Base-by-base conservation (phyloP, 30 jellyfish, hydroid and myxozoan genomes). In the Hydra vulgaris region DNA sequence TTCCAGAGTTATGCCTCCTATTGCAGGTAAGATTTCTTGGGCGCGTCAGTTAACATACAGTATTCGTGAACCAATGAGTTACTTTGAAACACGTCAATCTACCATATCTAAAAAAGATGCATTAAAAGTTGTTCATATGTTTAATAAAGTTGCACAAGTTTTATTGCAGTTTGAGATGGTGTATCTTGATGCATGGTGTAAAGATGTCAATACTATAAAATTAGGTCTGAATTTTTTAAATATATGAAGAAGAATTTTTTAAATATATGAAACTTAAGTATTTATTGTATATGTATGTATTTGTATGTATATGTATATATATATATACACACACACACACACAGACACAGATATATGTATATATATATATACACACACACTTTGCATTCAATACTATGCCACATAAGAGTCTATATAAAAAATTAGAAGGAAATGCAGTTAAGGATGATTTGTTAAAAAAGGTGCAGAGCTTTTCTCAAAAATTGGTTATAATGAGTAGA, bases 1-100 rank as follows among this genome's bases (percentile, higher is more conserved):
- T 7, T 95, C 95, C 0, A 84, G 98, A 8, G 96, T 83, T 81
- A 66, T 91, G 70, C 98, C 98, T 0, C 98, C 98, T 1, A 80
- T 91, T 74, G 86, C 98, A 74, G 98, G 98, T 0, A 91, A 91
- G 77, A 83, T 91, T n/a, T 84, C 98, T 18, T 91, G 98, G 98
- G 83, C 94, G 18, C 85, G 95, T 23, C 98, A 91, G 79, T 71
- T 91, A 74, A 82, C 95, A 15, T 67, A 82, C 27, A 87, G 98
- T 12, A 85, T 91, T n/a, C 85, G 96, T 52, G 98, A 91, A 23
- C 98, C 98, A 23, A 91, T 91, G 98, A 83, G 84, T 67, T 83
- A 74, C 55, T 91, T 91, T 67, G 94, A 91, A 73, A 86, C 77
- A 85, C 87, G 74, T 20, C 74, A 73, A 21, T 19, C 89, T 19